Base-by-base conservation (phyloP, 2,113 vertebrate species). In the Leptocoma aspasia region DNA sequence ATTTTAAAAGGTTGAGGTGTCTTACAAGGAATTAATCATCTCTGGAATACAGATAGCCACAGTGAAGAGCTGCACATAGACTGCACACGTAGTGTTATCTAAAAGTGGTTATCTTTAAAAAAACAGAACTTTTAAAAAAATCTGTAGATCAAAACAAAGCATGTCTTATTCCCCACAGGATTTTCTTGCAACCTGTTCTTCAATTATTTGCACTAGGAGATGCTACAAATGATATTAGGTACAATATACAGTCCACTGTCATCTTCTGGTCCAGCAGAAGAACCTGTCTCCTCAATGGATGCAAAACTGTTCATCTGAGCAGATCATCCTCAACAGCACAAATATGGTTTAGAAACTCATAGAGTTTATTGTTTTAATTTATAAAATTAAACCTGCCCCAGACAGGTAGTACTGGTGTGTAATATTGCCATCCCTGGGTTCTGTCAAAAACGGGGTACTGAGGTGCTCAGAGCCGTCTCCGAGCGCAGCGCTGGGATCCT, bases 341-440 rank as follows among this genome's bases (percentile, higher is more conserved):
- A 97, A 92, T 97, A 97, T 49, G 87, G 66, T 94, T 86, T 97
- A 97, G 97, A 98, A 98, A 98, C 98, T 98, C 98, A 98, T 68
- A 98, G 98, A 98, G 98, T 98, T 98, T 85, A 97, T 97, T 97
- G 95, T 90, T 97, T 96, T 96, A 98, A 98, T 98, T 98, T 98
- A 98, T 98, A 98, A 98, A 98, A 98, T 98, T 98, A 98, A 98
- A 95, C 98, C 98, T 98, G 98, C 96, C 94, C 94, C 97, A 96
- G 95, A 96, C 98, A 98, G 98, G 97, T 97, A 98, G 97, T 92
- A 98, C 59, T 95, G 97, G 93, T 97, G 95, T 93, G 86, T 97
- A 95, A 94, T 91, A 97, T 82, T 96, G 96, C 92, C 95, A 97
- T 96, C 96, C 97, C 97, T 95, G 97, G 95, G 94, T 97, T 97